Evolutionary conservation across 2,113 vertebrate species (phyloP), one percentile per base, ranked within the genome.

Genomic region (Xiphias gladius): DNA sequence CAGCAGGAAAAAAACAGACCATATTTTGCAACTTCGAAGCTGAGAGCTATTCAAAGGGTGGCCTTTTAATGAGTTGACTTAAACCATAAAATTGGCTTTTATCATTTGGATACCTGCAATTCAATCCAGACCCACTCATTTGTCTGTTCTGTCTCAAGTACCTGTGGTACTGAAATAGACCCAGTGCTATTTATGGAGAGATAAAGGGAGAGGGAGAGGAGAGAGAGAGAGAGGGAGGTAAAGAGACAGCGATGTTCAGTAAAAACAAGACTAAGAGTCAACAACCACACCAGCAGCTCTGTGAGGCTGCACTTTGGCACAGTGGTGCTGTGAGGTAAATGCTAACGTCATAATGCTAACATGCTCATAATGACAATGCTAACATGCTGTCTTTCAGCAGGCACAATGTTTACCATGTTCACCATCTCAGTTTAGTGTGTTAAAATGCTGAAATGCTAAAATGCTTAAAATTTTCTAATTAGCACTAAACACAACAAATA

Each of bases 91-190:
- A 82, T 66, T 82, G 26, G 6, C 65, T 88, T 87, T 82, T 78
- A 80, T 91, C 24, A 80, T 80, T 76, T 62, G 50, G 76, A 72
- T 74, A 82, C 76, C 73, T 80, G 57, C 57, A 87, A 78, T 80
- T 82, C 64, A 86, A 28, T 83, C 71, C 50, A 74, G 66, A 61
- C 48, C n/a, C 32, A 71, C 68, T 85, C 76, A 68, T 86, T 85
- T 80, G 32, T 82, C 67, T 89, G 65, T 32, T 87, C 64, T 59
- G 76, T 79, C 76, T 82, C 69, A 76, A 55, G 84, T 79, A 67
- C 81, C 65, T 71, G 55, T 64, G 59, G 30, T 63, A 69, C 76
- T 35, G 77, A 91, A 84, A 89, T 89, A 86, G 86, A 88, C 73
- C 28, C 32, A 59, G 77, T 76, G 84, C 80, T 90, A 88, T 89